Percentiles rank a stretch among this genome's conserved stretches.
Conservation (phyloP, 92 coral and sea anemone genomes). For the Parazoanthus atlanticus region DNA sequence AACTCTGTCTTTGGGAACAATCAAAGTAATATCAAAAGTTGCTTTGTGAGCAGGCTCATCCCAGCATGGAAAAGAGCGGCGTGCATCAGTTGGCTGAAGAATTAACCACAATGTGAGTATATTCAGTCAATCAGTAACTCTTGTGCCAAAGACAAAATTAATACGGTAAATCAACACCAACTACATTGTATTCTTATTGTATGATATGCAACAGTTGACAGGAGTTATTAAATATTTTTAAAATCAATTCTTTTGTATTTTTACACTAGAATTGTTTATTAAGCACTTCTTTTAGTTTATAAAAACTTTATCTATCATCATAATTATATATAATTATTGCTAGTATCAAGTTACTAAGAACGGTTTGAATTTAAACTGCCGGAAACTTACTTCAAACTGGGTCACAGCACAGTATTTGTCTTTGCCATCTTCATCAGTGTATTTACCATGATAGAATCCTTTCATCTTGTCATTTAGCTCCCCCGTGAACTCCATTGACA, state of each 20-base stretch:
- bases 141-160: too few relatives aligned
- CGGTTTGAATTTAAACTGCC: background rate
- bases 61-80: constrained; percentile 99
- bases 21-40: constrained; percentile 89
- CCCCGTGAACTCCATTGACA: constrained; percentile 85
- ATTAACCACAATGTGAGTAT: background rate
- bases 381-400: constrained; percentile 89
- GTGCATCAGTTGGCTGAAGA: constrained; percentile 95
- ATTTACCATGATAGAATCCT: constrained; percentile 97
- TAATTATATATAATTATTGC: too few relatives aligned
- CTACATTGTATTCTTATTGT: too few relatives aligned
- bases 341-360: too few relatives aligned
- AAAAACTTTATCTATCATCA: too few relatives aligned
- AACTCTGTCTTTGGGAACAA: constrained; percentile 94
- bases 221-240: too few relatives aligned
- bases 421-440: constrained; percentile 71
- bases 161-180: too few relatives aligned
- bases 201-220: too few relatives aligned
- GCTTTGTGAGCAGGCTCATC: constrained; percentile 98
- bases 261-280: too few relatives aligned
- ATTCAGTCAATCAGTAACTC: too few relatives aligned
- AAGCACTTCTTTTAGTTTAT: too few relatives aligned
- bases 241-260: too few relatives aligned
- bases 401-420: constrained; percentile 98
- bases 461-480: constrained; percentile 97